Evolutionary conservation across 2,797 vertebrate genomes (phyloP).

Genomic region (Rhinichthys osculus): DNA sequence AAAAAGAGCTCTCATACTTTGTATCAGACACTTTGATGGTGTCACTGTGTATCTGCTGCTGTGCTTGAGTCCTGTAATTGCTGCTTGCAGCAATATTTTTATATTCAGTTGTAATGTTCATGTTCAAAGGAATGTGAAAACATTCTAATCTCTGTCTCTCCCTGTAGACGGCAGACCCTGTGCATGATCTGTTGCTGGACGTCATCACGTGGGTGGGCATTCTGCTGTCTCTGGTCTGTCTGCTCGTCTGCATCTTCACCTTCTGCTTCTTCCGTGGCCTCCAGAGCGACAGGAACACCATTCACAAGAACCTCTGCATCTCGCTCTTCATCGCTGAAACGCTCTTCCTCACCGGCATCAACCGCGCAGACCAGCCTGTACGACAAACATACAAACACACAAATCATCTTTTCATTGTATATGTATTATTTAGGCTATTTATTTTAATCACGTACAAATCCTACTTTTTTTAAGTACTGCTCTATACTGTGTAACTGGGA

Average conservation of each 20-base stretch:
- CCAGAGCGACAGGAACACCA: conserved; percentile 97
- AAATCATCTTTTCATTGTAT: neutral
- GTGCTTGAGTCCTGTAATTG: neutral
- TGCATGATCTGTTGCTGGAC: conserved; percentile 94
- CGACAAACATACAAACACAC: conserved; percentile 62
- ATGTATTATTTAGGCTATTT: neutral
- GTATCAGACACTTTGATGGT: conserved; percentile 21
- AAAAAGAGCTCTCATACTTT: neutral
- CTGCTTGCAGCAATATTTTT: conserved; percentile 14
- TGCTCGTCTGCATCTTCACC: conserved; percentile 98
- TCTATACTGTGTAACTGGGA: too few relatives aligned
- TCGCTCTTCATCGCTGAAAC: conserved; percentile 96
- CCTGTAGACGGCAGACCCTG: conserved; percentile 85
- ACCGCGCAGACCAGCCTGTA: conserved; percentile 94
- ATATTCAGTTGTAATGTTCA: neutral
- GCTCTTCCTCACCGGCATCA: conserved; percentile 96
- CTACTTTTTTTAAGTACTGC: too few relatives aligned
- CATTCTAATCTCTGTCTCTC: neutral
- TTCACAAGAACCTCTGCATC: conserved; percentile 98
- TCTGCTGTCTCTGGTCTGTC: conserved; percentile 95
- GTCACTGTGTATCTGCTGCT: neutral
- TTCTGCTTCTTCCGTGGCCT: conserved; percentile 99
- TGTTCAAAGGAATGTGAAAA: conserved; percentile 3
- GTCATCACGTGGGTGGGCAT: conserved; percentile 99
- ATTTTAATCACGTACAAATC: neutral